phyloP scores from a whole-genome alignment of 2,888 invertebrate species.

The Psylliodes chrysocephalus region DNA sequence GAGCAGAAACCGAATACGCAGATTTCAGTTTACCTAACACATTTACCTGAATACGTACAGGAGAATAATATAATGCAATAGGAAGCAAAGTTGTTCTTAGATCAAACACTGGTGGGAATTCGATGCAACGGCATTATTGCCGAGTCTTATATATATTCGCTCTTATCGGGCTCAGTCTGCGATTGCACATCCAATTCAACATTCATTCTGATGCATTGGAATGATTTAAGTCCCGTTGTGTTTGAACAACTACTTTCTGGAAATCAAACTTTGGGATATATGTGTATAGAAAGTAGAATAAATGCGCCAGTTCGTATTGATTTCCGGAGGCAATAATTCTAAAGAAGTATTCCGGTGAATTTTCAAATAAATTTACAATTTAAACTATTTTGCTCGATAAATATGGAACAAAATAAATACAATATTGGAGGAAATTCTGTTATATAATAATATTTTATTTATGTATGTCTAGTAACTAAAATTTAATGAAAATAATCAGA shows the following conservation, averaged over 20 bases:
- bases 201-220: slow-evolving; percentile 9
- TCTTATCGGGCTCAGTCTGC: slow-evolving; percentile 9
- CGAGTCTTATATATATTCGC: slow-evolving; percentile 15
- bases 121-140: slow-evolving; percentile 19
- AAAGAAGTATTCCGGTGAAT: background rate
- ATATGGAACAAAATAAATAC: too few species aligned
- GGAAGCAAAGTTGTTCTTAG: slow-evolving; percentile 23
- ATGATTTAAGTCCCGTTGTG: background rate
- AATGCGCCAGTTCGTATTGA: background rate
- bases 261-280: slow-evolving; percentile 10
- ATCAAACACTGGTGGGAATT: slow-evolving; percentile 26
- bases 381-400: too few species aligned
- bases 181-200: slow-evolving; percentile 5
- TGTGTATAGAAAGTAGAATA: background rate
- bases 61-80: slow-evolving; percentile 15
- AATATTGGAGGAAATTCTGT: too few species aligned
- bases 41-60: slow-evolving; percentile 17
- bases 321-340: background rate
- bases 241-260: slow-evolving; percentile 6
- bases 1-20: slow-evolving; percentile 26
- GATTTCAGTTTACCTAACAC: slow-evolving; percentile 25
- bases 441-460: too few species aligned
- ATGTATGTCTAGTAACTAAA: too few species aligned
- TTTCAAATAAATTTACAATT: too few species aligned
- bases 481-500: too few species aligned